Evolutionary conservation across 2,888 invertebrate species (phyloP), one percentile per base, ranked within the genome.

Genomic region (Amblyteles armatorius): DNA sequence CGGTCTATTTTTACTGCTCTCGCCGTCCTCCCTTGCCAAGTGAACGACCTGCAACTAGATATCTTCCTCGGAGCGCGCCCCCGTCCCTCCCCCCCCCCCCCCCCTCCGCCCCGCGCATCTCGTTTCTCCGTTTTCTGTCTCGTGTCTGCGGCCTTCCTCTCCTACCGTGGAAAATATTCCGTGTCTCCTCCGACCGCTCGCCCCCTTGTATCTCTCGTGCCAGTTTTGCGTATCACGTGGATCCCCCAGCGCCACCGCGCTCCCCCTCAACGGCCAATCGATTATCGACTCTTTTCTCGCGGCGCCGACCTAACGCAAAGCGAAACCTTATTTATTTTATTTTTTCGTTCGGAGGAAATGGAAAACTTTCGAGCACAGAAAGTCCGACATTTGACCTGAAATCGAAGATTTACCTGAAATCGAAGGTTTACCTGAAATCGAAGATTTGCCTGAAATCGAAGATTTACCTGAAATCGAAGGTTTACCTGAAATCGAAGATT

Each of bases 41-140:
- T 93, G 93, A 93, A 93, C 91, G 93, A 93, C 93, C 93, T 92
- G 93, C 92, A 92, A 93, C 92, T 92, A 92, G 92, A 92, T 93
- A 93, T 93, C 92, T 91, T 89, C 86, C 89, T 77, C 82, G 86
- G 69, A 86, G 80, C 74, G 76, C 82, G 86, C 83, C 85, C 85
- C 76, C 85, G 85, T 83, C 83, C 71, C 82, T 85, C 77, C 57
- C 44, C 63, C 19, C 83, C 71, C 80, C 84, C 77, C 57, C 44
- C 63, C 19, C 83, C 71, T 80, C 84, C 77, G 52, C 44, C 63
- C 57, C 76, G 57, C 65, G 81, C 26, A 63, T 60, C 74, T 52
- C 68, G 78, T 52, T 60, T 44, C 50, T 57, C 48, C 55, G 40
- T 52, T 48, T 72, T 78, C 65, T 22, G 50, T 67, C 36, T 69